A percentile compares a stretch with the other conserved stretches of the same genome.
phyloP scores from a whole-genome alignment of 2,888 invertebrate genomes.

The Spodoptera littoralis region DNA sequence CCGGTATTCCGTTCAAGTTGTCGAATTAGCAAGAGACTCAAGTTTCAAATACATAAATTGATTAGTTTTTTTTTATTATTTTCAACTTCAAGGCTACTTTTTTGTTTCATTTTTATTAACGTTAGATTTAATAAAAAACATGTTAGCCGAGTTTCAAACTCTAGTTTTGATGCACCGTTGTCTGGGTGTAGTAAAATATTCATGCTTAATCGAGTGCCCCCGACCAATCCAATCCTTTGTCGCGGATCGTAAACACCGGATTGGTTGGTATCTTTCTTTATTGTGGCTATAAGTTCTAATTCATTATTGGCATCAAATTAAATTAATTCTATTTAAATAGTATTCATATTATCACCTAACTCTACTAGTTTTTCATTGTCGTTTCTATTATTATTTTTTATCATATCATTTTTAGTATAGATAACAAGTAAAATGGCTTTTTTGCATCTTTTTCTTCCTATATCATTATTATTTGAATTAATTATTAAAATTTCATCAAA shows the following conservation, averaged over 20 bases:
- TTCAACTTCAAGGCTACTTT: not conserved
- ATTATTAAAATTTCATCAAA: not conserved
- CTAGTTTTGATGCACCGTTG: slow-evolving; percentile 35
- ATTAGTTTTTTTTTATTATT: slow-evolving; percentile 21
- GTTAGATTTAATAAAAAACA: slow-evolving; percentile 20
- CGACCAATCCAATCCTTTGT: not conserved
- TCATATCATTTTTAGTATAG: slow-evolving; percentile 18
- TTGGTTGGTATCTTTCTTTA: not conserved
- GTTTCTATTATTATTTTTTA: slow-evolving; percentile 9
- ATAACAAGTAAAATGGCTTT: slow-evolving; percentile 5
- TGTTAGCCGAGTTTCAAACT: slow-evolving; percentile 22
- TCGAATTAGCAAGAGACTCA: slow-evolving; percentile 15
- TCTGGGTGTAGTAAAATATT: slow-evolving; percentile 2
- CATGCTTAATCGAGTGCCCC: not conserved
- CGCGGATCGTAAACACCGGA: not conserved
- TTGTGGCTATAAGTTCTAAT: not conserved
- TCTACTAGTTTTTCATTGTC: slow-evolving; percentile 1
- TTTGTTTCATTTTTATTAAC: slow-evolving; percentile 2
- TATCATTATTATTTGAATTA: not conserved
- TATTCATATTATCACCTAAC: slow-evolving; percentile 12
- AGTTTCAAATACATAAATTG: slow-evolving; percentile 20
- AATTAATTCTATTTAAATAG: not conserved
- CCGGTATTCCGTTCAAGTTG: slow-evolving; percentile 8
- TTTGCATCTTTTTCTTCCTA: not conserved
- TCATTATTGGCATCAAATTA: not conserved